Percentiles rank a stretch among this genome's conserved stretches.
These are phyloP conservation scores for Phalacrocorax pelagicus DNA, from an alignment of 2,113 vertebrate genomes.

Conservation along the genomic window DNA sequence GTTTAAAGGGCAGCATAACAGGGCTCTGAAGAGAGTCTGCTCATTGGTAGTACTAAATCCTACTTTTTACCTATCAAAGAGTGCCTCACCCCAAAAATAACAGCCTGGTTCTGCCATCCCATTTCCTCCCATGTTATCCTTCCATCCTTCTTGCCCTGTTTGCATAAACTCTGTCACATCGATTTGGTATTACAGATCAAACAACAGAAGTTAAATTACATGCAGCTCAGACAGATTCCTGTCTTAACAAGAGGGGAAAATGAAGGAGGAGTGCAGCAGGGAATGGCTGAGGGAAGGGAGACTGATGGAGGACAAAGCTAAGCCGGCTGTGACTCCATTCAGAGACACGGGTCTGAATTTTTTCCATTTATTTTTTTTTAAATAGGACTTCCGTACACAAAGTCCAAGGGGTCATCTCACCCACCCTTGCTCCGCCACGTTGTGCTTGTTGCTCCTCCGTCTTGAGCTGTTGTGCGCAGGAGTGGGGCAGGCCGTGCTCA, in stretches of 20 bases:
- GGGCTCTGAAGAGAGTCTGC: background rate
- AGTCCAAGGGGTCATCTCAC: background rate
- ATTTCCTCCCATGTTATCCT: background rate
- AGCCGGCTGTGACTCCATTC: background rate
- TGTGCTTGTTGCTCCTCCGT: background rate
- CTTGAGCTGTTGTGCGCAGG: background rate
- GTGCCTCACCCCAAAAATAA: background rate
- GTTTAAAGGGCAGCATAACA: background rate
- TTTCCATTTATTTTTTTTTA: background rate
- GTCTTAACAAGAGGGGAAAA: background rate
- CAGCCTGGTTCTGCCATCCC: background rate
- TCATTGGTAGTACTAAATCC: background rate
- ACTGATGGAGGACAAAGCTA: background rate
- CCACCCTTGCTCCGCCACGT: too few relatives aligned
- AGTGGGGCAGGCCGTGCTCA: background rate
- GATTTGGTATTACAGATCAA: background rate
- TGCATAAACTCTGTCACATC: background rate
- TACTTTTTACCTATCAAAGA: background rate
- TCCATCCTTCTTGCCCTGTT: background rate
- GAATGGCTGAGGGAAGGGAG: background rate
- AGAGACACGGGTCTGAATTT: too few relatives aligned
- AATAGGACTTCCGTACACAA: background rate
- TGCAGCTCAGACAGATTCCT: background rate
- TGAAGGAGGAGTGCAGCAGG: background rate
- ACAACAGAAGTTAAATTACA: background rate